Percentiles rank a stretch among this genome's conserved stretches.
Conservation (phyloP, 1,140 invertebrate genomes). For the Amphibalanus amphitrite region DNA sequence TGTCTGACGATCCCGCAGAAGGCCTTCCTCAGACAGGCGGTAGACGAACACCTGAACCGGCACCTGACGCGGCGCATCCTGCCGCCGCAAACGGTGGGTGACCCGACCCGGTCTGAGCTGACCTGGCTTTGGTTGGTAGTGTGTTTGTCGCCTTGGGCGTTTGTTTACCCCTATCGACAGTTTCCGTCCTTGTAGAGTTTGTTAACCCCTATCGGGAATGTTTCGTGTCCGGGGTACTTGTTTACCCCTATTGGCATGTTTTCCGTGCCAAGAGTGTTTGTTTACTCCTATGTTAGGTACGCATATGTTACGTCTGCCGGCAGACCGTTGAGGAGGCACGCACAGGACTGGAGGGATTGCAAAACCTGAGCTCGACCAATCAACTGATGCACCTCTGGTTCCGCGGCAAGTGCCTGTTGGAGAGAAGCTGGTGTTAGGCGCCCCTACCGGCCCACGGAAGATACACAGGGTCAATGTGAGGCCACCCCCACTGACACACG, state of each 20-base stretch:
- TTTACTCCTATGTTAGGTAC: too few relatives aligned
- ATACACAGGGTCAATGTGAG: too few relatives aligned
- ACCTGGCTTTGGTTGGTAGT: too few relatives aligned
- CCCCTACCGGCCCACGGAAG: too few relatives aligned
- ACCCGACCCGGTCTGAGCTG: neutral
- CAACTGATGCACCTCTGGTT: conserved; percentile 54
- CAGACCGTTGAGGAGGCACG: neutral
- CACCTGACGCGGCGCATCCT: neutral
- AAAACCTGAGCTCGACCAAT: neutral
- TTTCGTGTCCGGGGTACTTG: too few relatives aligned
- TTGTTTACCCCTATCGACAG: neutral
- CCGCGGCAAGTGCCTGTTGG: conserved; percentile 57
- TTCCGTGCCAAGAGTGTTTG: too few relatives aligned
- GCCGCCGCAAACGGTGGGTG: neutral
- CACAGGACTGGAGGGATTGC: neutral
- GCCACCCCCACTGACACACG: too few relatives aligned
- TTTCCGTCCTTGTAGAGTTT: neutral
- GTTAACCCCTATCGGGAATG: neutral
- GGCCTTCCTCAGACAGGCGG: neutral
- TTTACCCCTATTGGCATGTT: too few relatives aligned
- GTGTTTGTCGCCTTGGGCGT: too few relatives aligned
- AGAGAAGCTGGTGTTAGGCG: conserved; percentile 44
- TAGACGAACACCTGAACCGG: neutral
- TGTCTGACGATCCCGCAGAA: neutral
- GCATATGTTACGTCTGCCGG: too few relatives aligned